These are phyloP conservation scores for Apotomis betuletana DNA, from an alignment of 2,888 invertebrate genomes.

Conservation along the genomic window DNA sequence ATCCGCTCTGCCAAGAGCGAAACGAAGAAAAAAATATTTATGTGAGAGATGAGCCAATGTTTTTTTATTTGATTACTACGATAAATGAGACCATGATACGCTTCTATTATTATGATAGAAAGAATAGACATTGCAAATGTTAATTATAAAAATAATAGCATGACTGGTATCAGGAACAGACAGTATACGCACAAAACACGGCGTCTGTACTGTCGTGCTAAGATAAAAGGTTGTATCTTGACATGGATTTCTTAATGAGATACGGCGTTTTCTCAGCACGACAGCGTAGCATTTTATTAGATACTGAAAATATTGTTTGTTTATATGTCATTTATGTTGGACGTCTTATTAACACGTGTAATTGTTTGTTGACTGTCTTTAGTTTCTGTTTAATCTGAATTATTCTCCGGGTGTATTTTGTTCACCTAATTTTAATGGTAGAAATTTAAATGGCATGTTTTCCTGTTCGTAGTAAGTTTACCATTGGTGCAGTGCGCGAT, in stretches of 20 bases:
- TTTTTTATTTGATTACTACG: too few relatives aligned
- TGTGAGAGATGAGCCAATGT: too few relatives aligned
- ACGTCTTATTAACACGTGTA: slow-evolving; percentile 38
- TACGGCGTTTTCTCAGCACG: background rate
- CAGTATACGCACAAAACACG: slow-evolving; percentile 18
- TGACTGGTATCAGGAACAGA: slow-evolving; percentile 23
- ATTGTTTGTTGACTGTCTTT: slow-evolving; percentile 33
- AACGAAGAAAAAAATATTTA: too few relatives aligned
- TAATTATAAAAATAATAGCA: slow-evolving; percentile 21
- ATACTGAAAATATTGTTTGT: slow-evolving; percentile 41
- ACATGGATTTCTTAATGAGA: too few relatives aligned
- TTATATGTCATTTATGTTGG: slow-evolving; percentile 42
- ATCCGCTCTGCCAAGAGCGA: too few relatives aligned
- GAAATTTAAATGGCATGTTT: slow-evolving; percentile 2
- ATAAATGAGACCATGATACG: too few relatives aligned
- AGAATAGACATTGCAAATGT: background rate
- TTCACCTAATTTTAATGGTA: slow-evolving; percentile 2
- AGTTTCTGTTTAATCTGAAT: slow-evolving; percentile 25
- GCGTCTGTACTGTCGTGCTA: too few relatives aligned
- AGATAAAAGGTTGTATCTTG: too few relatives aligned
- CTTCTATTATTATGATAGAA: too few relatives aligned
- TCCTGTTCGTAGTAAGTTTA: background rate
- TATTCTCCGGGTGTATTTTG: slow-evolving; percentile 12
- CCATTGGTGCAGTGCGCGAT: too few relatives aligned
- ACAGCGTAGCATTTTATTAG: slow-evolving; percentile 42